Base-by-base conservation (phyloP, 1,140 invertebrate species). In the Copidosoma floridanum region DNA sequence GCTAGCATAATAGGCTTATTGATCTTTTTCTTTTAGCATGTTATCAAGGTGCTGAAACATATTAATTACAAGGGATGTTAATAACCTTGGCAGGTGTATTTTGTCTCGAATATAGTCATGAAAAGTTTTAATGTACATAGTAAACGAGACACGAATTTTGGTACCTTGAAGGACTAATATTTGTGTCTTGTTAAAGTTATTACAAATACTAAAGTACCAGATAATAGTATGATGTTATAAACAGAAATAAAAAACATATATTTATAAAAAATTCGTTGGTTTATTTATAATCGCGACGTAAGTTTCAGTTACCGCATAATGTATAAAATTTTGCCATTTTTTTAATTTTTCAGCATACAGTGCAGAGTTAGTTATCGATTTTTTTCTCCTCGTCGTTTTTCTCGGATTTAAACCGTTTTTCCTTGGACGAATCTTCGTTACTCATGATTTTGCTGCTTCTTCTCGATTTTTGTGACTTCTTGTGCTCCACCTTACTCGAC, bases 281-380 rank as follows among this genome's bases (percentile, higher is more conserved):
- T 52, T 32, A 2, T 57, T 50, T 3, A 35, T 8, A 11, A 26
- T 47, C 23, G 2, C 11, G 14, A 23, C n/a, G 10, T 16, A 29
- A n/a, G 21, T 27, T 52, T 53, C 6, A 40, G 20, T 40, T 53
- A 27, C 14, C 16, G 32, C 11, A 29, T 43, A n/a, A n/a, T 44
- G 43, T 23, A 41, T 37, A 26, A 8, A 12, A 53, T 44, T 53
- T 53, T 60, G 16, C 47, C 32, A 12, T 35, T 58, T 57, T 57
- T 58, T 41, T 26, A 20, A 10, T 16, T 48, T 29, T 18, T 26
- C 26, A n/a, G 12, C 18, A 27, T 53, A n/a, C 5, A 40, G 6
- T 35, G 11, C 4, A 40, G 26, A 52, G 14, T 6, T 29, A 21
- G 23, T 32, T 52, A 38, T 38, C 18, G 20, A 2, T 35, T 1